Conservation (phyloP, 2,888 invertebrate genomes). For the Agonopterix subpropinquella region DNA sequence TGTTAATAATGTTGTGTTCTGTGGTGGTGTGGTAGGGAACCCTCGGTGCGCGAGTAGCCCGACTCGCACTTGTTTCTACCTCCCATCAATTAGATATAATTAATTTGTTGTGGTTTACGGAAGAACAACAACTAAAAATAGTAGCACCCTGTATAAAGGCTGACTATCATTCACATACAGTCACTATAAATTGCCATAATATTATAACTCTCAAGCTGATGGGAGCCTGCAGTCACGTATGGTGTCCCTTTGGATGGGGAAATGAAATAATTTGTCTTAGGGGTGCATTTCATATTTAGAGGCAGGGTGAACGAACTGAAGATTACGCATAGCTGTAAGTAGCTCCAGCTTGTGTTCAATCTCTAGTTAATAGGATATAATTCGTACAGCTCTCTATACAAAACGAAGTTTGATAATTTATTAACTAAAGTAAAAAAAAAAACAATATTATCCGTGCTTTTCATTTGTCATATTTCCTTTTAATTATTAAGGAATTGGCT, state of each 20-base stretch:
- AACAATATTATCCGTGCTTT: no score
- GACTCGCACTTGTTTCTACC: no score
- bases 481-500: no score
- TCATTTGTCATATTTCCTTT: no score
- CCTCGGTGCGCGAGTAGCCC: no score
- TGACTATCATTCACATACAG: conserved; percentile 6
- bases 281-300: conserved; percentile 73
- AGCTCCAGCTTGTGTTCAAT: neutral
- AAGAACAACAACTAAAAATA: no score
- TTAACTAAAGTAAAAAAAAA: no score
- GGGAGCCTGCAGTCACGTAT: conserved; percentile 15
- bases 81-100: neutral
- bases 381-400: no score
- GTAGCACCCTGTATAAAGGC: neutral
- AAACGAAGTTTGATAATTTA: no score
- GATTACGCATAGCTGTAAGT: neutral
- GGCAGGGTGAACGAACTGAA: conserved; percentile 54
- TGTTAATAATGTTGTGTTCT: no score
- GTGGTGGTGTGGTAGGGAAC: no score
- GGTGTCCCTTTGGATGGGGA: conserved; percentile 61
- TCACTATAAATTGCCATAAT: conserved; percentile 41
- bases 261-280: conserved; percentile 75
- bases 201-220: conserved; percentile 32
- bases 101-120: neutral
- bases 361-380: no score